Evolutionary conservation across 2,113 vertebrate species (phyloP).

Genomic region (Mustela lutreola): DNA sequence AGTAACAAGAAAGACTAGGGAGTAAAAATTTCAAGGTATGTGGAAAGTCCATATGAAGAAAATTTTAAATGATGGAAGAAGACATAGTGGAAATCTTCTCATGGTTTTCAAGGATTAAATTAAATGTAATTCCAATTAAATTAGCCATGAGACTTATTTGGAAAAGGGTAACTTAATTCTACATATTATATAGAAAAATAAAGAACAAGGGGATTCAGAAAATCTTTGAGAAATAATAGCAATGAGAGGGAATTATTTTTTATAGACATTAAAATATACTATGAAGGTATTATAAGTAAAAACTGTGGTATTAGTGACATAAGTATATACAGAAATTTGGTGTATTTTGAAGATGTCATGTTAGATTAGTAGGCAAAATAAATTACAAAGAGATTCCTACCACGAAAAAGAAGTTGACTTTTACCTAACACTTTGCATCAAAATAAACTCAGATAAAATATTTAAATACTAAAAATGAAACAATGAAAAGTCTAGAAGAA

Average conservation of each 20-base stretch:
- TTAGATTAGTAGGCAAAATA: background rate
- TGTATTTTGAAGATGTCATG: background rate
- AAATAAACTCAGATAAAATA: background rate
- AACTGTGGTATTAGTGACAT: background rate
- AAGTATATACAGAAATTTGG: background rate
- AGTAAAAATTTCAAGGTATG: background rate
- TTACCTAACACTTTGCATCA: background rate
- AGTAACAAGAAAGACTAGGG: background rate
- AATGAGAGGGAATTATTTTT: background rate
- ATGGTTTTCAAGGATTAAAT: background rate
- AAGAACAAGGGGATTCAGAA: background rate
- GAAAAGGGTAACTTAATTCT: background rate
- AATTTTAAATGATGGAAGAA: slow-evolving; percentile 2
- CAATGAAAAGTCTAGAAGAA: background rate
- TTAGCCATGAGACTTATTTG: background rate
- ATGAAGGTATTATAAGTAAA: slow-evolving; percentile 19
- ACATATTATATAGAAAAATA: background rate
- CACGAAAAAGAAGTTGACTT: background rate
- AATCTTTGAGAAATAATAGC: background rate
- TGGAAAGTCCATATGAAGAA: background rate
- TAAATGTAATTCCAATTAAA: background rate
- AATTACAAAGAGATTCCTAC: background rate
- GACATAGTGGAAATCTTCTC: background rate
- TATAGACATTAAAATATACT: background rate
- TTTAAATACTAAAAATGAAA: slow-evolving; percentile 15